A percentile compares a stretch with the other conserved stretches of the same genome.
Conservation (phyloP, 1,140 invertebrate species). For the Venturia canescens region DNA sequence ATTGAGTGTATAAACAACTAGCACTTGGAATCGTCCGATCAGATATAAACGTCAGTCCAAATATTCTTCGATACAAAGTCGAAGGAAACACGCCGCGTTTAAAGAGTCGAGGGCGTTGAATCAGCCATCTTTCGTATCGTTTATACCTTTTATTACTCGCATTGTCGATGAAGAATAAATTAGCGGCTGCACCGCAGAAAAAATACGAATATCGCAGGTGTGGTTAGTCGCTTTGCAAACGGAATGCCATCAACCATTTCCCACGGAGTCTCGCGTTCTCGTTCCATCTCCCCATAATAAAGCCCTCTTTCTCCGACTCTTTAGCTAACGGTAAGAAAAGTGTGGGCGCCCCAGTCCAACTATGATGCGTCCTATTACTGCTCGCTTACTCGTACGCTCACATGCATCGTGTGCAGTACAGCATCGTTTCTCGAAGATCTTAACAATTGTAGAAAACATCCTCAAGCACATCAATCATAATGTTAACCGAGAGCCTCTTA, state of each 20-base stretch:
- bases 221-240: constrained; percentile 18
- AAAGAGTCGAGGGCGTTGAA: neutral
- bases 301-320: constrained; percentile 19
- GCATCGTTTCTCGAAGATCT: neutral
- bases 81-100: neutral
- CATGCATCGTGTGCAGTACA: neutral
- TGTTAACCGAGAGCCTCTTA: neutral
- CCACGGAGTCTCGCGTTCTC: constrained; percentile 24
- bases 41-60: neutral
- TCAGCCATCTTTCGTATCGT: neutral
- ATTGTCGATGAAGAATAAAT: constrained; percentile 1
- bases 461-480: neutral
- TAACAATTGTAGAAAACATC: neutral
- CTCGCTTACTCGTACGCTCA: neutral
- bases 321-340: constrained; percentile 34
- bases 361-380: constrained; percentile 41
- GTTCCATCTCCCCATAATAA: neutral
- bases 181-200: neutral
- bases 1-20: neutral
- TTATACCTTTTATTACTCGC: neutral
- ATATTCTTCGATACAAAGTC: neutral
- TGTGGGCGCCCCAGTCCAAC: constrained; percentile 38
- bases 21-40: no score
- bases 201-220: constrained; percentile 37
- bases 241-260: constrained; percentile 37